phyloP scores from a whole-genome alignment of 2,113 vertebrate genomes.

The Myrmophylax atrothorax region DNA sequence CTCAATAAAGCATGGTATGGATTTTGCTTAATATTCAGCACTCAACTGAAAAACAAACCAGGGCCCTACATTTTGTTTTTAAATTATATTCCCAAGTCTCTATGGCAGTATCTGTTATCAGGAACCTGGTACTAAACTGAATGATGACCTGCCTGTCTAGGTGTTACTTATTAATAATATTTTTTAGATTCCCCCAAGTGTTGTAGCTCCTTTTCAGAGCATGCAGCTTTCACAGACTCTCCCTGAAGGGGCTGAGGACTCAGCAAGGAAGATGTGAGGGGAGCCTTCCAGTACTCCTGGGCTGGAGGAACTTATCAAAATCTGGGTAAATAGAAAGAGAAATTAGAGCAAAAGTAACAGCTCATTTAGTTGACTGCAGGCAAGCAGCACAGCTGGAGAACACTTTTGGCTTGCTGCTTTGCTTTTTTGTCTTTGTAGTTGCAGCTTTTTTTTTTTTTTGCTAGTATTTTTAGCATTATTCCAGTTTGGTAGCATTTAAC shows the following conservation, averaged over 20 bases:
- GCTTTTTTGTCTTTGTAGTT: background rate
- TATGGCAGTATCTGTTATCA: background rate
- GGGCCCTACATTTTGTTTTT: background rate
- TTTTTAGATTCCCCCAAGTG: background rate
- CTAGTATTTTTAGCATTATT: slow-evolving; percentile 22
- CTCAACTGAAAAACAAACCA: background rate
- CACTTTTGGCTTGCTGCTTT: background rate
- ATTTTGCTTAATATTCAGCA: background rate
- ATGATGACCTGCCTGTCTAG: background rate
- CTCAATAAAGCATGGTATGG: background rate
- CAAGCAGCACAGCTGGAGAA: background rate
- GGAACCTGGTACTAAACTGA: background rate
- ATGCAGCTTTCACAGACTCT: background rate
- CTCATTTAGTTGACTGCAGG: background rate
- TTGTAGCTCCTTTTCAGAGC: background rate
- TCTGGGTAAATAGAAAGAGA: background rate
- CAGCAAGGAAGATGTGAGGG: background rate
- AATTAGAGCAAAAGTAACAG: background rate
- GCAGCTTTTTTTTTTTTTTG: background rate
- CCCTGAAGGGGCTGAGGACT: background rate
- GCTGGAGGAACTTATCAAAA: background rate
- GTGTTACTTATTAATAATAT: background rate
- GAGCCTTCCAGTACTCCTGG: background rate
- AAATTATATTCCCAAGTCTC: background rate
- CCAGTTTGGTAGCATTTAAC: slow-evolving; percentile 1